phyloP scores from a whole-genome alignment of 2,888 invertebrate species.

The Spilarctia lutea region DNA sequence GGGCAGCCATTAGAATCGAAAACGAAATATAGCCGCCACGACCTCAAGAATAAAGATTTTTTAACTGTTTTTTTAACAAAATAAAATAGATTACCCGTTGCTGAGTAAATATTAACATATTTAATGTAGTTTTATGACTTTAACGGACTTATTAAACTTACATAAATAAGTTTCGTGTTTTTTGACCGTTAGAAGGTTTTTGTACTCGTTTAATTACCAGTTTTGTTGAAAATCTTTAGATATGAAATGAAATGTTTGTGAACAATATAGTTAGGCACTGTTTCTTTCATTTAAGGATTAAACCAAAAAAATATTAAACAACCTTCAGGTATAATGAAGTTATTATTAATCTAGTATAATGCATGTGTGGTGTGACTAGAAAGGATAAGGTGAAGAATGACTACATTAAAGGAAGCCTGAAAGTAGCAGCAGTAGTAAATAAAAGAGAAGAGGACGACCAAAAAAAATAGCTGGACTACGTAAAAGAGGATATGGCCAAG shows the following conservation, averaged over 20 bases:
- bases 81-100: constrained; percentile 6
- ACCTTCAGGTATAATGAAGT: neutral
- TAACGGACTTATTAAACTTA: neutral
- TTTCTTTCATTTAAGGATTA: neutral
- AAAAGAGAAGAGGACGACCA: too few relatives aligned
- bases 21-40: constrained; percentile 40
- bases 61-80: constrained; percentile 9
- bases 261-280: neutral
- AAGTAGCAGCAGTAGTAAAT: too few relatives aligned
- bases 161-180: neutral
- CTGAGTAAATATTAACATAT: neutral
- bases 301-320: neutral
- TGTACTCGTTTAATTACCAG: neutral
- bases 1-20: constrained; percentile 47
- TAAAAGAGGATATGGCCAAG: too few relatives aligned
- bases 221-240: neutral
- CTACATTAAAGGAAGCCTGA: too few relatives aligned
- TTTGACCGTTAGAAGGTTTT: neutral
- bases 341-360: neutral
- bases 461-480: too few relatives aligned
- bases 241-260: neutral
- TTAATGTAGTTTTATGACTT: neutral
- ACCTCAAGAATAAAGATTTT: constrained; percentile 24
- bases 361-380: too few relatives aligned
- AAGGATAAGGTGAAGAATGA: too few relatives aligned